Base-by-base conservation (phyloP, 2,888 invertebrate genomes). In the Xanthorhoe spadicearia region DNA sequence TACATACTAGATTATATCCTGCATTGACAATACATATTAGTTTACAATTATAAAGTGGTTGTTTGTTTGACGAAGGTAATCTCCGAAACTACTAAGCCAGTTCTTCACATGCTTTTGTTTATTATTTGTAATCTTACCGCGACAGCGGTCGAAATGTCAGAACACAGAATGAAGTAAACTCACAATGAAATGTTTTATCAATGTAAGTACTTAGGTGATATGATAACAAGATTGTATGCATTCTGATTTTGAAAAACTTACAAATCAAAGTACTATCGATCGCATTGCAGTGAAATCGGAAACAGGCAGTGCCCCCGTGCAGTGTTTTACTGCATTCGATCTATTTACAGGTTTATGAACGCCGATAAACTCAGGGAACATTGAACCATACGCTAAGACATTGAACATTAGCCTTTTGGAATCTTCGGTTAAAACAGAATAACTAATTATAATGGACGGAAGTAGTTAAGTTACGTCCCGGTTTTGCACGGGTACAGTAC, bases 261-360 rank as follows among this genome's bases (percentile, higher is more conserved):
- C 52, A 58, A 53, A 82, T 82, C 81, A 77, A 78, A 81, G 83
- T 84, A 84, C 79, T 80, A 88, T 89, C 83, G 86, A 89, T 89
- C 77, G 84, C 83, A 83, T 78, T 89, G 87, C 89, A 87, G 87
- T 85, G 61, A 64, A 88, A 86, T 83, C 83, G 85, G 84, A 85
- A 87, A 84, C 86, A 84, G 82, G 79, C 82, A 79, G 77, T 73
- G 77, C 71, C 74, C 72, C 76, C 77, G 77, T 83, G 81, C 82
- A 79, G 77, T 78, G 84, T 88, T 89, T 89, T 86, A 91, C 89
- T 88, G 88, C 88, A 87, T 88, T 89, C 88, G 85, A 89, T 90
- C 89, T 91, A 89, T 90, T 90, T 90, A 89, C 87, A 83, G 87
- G 82, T 88, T 88, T 89, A 89, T 86, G 87, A 87, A 87, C 78